These are phyloP conservation scores for Petrocephalus sullivani DNA, from an alignment of 2,797 vertebrate species.

Conservation along the genomic window DNA sequence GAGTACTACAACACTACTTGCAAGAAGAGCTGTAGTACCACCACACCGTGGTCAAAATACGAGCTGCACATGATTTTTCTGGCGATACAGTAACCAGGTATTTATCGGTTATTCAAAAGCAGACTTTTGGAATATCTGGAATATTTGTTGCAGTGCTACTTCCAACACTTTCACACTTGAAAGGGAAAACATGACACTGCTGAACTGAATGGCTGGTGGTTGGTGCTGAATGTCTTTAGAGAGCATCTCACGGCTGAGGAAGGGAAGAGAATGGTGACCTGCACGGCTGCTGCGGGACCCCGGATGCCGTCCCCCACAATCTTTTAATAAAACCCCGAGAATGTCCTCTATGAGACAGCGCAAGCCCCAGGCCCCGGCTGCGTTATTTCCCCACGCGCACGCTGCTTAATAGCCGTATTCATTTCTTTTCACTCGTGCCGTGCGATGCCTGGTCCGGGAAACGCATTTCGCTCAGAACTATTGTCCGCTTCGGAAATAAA, in stretches of 20 bases:
- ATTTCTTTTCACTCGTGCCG: conserved; percentile 1
- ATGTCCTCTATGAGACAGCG: neutral
- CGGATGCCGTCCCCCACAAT: neutral
- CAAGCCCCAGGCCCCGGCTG: neutral
- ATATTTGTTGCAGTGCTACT: neutral
- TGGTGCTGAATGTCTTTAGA: neutral
- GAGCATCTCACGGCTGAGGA: neutral
- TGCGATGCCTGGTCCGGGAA: neutral
- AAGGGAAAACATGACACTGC: neutral
- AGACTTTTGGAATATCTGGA: neutral
- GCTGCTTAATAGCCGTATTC: conserved; percentile 22
- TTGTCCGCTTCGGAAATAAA: conserved; percentile 9
- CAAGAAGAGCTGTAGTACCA: neutral
- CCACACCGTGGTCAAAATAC: neutral
- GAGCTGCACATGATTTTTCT: neutral
- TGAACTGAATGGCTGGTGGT: neutral
- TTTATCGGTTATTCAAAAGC: neutral
- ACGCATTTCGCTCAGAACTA: neutral
- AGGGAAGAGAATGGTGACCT: neutral
- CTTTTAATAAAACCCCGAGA: conserved; percentile 25
- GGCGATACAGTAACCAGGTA: neutral
- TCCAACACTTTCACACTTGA: neutral
- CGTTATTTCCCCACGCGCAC: conserved; percentile 18
- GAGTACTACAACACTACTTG: neutral
- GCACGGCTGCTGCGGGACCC: neutral